A percentile compares a stretch with the other conserved stretches of the same genome.
phyloP scores from a whole-genome alignment of 2,113 vertebrate species.

The Carassius auratus region DNA sequence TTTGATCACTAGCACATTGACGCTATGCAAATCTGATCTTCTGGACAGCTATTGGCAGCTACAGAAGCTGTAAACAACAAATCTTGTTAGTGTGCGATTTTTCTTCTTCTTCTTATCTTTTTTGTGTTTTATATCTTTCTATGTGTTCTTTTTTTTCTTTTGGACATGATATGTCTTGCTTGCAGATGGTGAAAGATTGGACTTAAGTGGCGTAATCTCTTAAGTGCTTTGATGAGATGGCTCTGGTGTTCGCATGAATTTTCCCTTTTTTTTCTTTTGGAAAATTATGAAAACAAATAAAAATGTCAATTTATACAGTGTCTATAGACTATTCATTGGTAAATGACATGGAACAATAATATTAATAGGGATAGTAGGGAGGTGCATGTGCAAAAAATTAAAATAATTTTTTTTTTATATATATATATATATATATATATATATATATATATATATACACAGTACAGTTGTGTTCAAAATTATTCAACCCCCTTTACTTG shows the following conservation, averaged over 20 bases:
- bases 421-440: no score
- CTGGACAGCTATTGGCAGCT: conserved; percentile 51
- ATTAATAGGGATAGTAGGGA: not conserved
- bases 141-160: conserved; percentile 45
- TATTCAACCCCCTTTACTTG: no score
- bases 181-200: conserved; percentile 53
- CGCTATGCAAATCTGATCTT: conserved; percentile 69
- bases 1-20: conserved; percentile 52
- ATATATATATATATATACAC: no score
- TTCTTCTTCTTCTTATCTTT: conserved; percentile 45
- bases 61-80: conserved; percentile 40
- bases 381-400: not conserved
- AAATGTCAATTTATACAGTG: conserved; percentile 38
- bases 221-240: conserved; percentile 53
- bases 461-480: no score
- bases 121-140: conserved; percentile 53
- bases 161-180: conserved; percentile 58
- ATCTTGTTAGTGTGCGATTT: conserved; percentile 61
- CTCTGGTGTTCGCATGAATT: conserved; percentile 71
- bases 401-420: no score
- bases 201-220: conserved; percentile 49
- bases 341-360: not conserved
- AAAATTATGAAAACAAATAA: conserved; percentile 74
- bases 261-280: conserved; percentile 66
- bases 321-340: conserved; percentile 20